Evolutionary conservation across 2,113 vertebrate species (phyloP).

Genomic region (Gracilinanus agilis): DNA sequence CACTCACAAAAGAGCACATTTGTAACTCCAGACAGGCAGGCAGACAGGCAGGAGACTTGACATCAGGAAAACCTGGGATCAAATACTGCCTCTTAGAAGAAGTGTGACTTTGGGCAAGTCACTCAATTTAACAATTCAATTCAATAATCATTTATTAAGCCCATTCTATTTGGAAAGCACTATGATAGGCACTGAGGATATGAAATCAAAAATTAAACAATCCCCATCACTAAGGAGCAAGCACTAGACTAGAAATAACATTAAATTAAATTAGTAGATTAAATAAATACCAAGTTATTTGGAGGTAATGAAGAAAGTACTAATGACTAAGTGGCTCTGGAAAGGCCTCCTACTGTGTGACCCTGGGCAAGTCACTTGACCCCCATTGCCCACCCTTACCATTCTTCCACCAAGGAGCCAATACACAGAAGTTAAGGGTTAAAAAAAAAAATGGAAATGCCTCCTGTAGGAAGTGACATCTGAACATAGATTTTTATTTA

Average conservation of each 20-base stretch:
- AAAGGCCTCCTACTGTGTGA: neutral
- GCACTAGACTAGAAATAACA: neutral
- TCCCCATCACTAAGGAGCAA: neutral
- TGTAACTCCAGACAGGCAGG: neutral
- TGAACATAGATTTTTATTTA: neutral
- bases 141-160: neutral
- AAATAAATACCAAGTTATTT: neutral
- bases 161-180: neutral
- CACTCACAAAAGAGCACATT: conserved; percentile 8
- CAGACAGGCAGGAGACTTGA: neutral
- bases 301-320: neutral
- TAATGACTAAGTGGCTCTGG: neutral
- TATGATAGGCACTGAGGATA: neutral
- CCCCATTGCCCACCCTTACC: too few relatives aligned
- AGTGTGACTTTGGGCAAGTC: neutral
- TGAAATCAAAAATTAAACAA: neutral
- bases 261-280: neutral
- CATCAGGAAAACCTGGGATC: neutral
- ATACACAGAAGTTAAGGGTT: too few relatives aligned
- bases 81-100: neutral
- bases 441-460: too few relatives aligned
- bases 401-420: too few relatives aligned
- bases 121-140: neutral
- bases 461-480: neutral
- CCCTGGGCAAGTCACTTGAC: too few relatives aligned